Base-by-base conservation (phyloP, 2,797 vertebrate species). In the Hypotaenidia philippensis region DNA sequence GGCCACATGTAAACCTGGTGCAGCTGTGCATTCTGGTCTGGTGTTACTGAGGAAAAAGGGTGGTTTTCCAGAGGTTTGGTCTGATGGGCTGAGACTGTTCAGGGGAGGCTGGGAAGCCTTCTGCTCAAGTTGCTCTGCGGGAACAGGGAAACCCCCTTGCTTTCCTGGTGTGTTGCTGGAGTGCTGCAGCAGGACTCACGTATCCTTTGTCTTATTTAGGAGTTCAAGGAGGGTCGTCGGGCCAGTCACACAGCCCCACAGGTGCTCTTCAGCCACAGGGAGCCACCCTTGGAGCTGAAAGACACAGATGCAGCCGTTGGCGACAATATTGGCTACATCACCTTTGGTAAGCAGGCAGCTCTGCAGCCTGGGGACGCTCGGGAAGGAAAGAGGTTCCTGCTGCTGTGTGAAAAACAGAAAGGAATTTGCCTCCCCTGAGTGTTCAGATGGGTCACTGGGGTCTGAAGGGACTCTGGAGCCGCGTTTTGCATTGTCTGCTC, bases 251-350 rank as follows among this genome's bases (percentile, higher is more conserved):
- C 99, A 19, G 99, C 99, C 93, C 99, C 99, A 59, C 99, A 99
- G 98, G 99, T 99, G 96, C 98, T 99, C 84, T 99, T 99, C 96
- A 99, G 98, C 98, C 99, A 99, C 98, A 98, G 99, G 98, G 99
- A 99, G 96, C 99, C 99, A 0, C 99, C 99, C 21, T 98, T 99
- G 96, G 99, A 99, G 95, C 98, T 99, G 95, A 99, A 99, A 96
- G 99, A 99, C 97, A 99, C 99, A 0, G 99, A 99, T 2, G 99
- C 99, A 0, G 98, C 99, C 0, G 98, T 99, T 44, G 99, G 99
- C 1, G 99, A 99, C 98, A 99, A 99, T 97, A 99, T 99, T 13
- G 99, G 99, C 89, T 99, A 99, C 97, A 99, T 99, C 98, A 99
- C 99, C 90, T 99, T 99, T 10, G 99, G 99, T 99, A 82, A 97